Evolutionary conservation across 2,797 vertebrate species (phyloP), one percentile per base, ranked within the genome.

Genomic region (Lophius americanus): DNA sequence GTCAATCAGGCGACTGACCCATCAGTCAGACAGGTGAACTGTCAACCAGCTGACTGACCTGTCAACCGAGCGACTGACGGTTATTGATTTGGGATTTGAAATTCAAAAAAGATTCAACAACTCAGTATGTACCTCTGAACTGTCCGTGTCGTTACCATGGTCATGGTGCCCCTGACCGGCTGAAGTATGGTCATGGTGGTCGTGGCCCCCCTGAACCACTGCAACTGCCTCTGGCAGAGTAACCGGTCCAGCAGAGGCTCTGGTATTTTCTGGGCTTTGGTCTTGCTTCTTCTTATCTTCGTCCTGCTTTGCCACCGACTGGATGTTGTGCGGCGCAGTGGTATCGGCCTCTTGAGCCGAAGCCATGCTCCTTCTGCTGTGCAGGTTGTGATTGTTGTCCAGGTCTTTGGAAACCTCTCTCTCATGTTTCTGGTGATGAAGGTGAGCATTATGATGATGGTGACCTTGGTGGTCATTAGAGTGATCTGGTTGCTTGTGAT

Each of bases 41-140:
- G 23, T 23, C 23, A 23, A 23, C 23, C 23, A 2, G 23, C 2
- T 23, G 23, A 23, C 23, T 23, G 23, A 23, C 23, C 23, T 23
- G 23, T 23, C 23, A 23, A 23, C 23, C 23, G 23, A 2, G 23
- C 23, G 23, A 23, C 23, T 23, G 23, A 23, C 23, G 23, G 23
- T 23, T 23, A 23, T 2, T 23, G 23, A 23, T 23, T 23, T 23
- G 23, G 23, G 23, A 23, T 23, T 23, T 23, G 23, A 23, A 23
- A 23, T 23, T 23, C 23, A 23, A 23, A 23, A 23, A 23, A 23
- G 23, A 23, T 23, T 23, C 23, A 23, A 23, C 23, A 43, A 23
- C 3, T 7, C 0, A 42, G 3, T 7, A n/a, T 0, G 1, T 85
- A 93, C 93, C 91, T 90, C 85, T 23, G 4, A 33, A 9, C 13